Evolutionary conservation across 2,797 vertebrate species (phyloP).

Genomic region (Ciconia nigra): DNA sequence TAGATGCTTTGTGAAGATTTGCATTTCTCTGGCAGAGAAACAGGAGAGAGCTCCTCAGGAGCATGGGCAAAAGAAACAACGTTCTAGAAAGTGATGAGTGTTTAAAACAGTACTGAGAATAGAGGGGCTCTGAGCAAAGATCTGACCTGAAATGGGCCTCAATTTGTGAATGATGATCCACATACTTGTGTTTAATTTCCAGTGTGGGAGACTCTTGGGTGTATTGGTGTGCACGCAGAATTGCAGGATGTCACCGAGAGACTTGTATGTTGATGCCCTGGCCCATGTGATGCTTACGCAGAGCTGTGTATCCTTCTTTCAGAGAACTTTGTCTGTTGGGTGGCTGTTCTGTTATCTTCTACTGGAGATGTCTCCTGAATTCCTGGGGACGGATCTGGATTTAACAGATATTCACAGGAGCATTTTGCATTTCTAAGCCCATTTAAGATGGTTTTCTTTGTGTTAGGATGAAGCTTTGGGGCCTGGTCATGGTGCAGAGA

Average conservation of each 20-base stretch:
- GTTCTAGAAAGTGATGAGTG: background rate
- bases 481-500: background rate
- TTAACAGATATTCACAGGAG: background rate
- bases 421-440: background rate
- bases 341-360: background rate
- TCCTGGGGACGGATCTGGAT: background rate
- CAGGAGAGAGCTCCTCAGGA: background rate
- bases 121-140: background rate
- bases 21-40: background rate
- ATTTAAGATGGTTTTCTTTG: background rate
- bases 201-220: no score
- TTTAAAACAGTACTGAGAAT: background rate
- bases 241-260: background rate
- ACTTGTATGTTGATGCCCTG: fast-evolving
- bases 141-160: background rate
- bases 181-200: background rate
- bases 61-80: background rate
- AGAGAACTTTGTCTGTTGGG: background rate
- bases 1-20: background rate
- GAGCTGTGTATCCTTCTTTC: background rate
- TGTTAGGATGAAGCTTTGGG: background rate
- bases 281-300: fast-evolving
- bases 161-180: background rate
- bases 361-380: background rate
- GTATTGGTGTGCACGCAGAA: background rate